A percentile compares a stretch with the other conserved stretches of the same genome.
Evolutionary conservation across 1,140 invertebrate genomes (phyloP).

Genomic region (Mamestra configurata): DNA sequence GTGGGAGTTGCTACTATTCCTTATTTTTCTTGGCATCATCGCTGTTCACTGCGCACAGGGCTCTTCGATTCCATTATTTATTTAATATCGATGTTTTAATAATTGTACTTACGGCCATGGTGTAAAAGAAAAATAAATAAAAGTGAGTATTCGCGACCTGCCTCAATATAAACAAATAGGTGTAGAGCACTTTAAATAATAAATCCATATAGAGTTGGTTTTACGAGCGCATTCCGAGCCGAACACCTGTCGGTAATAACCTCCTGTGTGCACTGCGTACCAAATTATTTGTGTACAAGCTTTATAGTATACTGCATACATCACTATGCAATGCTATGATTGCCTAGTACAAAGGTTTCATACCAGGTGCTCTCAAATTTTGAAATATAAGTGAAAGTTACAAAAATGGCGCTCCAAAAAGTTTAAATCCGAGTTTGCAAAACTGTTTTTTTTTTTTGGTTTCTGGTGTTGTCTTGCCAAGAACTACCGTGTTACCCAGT

Average conservation of each 20-base stretch:
- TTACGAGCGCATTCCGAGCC: slow-evolving; percentile 72
- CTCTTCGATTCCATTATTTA: background rate
- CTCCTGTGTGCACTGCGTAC: slow-evolving; percentile 54
- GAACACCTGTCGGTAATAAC: slow-evolving; percentile 74
- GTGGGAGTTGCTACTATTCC: background rate
- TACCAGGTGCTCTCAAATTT: background rate
- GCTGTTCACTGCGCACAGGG: too few relatives aligned
- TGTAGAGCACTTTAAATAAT: slow-evolving; percentile 80
- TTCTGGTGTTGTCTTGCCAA: too few relatives aligned
- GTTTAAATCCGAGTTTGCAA: too few relatives aligned
- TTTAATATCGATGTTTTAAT: background rate
- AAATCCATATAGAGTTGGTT: slow-evolving; percentile 80
- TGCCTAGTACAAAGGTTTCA: background rate
- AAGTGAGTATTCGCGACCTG: slow-evolving; percentile 60
- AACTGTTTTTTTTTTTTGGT: too few relatives aligned
- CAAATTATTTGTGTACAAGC: slow-evolving; percentile 51
- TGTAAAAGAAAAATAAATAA: slow-evolving; percentile 46
- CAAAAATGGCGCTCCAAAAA: too few relatives aligned
- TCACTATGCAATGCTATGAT: background rate
- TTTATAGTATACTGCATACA: slow-evolving; percentile 38
- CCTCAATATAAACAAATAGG: slow-evolving; percentile 74
- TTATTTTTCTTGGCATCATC: background rate
- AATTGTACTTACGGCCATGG: background rate
- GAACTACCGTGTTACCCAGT: too few relatives aligned
- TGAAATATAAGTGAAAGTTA: too few relatives aligned